A percentile compares a stretch with the other conserved stretches of the same genome.
Conservation (phyloP, 30 jellyfish, hydroid and myxozoan species). For the Clytia hemisphaerica region DNA sequence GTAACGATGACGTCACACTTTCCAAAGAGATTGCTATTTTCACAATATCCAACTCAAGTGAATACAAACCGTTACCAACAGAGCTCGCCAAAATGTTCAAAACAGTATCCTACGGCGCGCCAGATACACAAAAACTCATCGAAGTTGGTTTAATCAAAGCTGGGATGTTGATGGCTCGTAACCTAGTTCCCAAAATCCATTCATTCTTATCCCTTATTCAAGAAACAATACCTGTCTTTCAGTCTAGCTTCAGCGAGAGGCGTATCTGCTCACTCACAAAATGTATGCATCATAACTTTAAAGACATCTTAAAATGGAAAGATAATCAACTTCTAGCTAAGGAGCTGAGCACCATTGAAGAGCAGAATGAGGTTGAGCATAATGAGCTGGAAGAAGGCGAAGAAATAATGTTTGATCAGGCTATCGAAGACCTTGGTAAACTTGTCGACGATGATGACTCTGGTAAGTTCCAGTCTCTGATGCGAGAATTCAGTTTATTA, state of each 20-base stretch:
- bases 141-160: constrained; percentile 5
- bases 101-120: background rate
- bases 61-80: background rate
- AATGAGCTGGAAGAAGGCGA: too few relatives aligned
- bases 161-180: constrained; percentile 7
- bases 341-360: too few relatives aligned
- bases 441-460: too few relatives aligned
- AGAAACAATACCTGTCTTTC: background rate
- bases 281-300: too few relatives aligned
- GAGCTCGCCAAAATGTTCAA: background rate
- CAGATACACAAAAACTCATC: background rate
- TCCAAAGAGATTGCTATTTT: background rate
- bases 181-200: background rate
- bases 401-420: too few relatives aligned
- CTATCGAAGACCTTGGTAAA: too few relatives aligned
- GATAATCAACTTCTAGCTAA: too few relatives aligned
- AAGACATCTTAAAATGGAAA: too few relatives aligned
- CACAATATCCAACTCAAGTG: background rate
- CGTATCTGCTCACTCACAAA: too few relatives aligned
- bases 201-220: background rate
- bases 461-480: too few relatives aligned
- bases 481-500: too few relatives aligned
- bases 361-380: too few relatives aligned
- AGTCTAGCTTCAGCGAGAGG: background rate
- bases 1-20: background rate